Percentiles rank a stretch among this genome's conserved stretches.
Conservation (phyloP, 2,113 vertebrate species). For the Calyptommatus sinebrachiatus region DNA sequence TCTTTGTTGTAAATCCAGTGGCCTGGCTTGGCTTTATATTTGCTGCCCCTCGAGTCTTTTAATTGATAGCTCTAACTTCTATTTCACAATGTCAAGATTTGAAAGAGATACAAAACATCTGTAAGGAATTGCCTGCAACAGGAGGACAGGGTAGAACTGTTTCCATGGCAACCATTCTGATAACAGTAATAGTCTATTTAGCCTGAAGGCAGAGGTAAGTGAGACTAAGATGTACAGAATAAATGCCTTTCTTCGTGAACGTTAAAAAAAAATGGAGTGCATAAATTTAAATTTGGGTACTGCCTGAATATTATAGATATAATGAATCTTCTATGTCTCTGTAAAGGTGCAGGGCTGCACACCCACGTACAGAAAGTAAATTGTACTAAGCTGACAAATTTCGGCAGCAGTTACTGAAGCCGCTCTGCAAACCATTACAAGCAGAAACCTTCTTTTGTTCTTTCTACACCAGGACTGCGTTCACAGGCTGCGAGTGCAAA, state of each 20-base stretch:
- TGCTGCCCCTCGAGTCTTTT: constrained; percentile 27
- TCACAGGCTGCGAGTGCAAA: too few species aligned
- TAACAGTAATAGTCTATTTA: constrained; percentile 62
- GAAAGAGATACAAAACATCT: constrained; percentile 51
- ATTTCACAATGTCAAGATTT: constrained; percentile 61
- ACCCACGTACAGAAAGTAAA: neutral
- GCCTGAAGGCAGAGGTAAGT: constrained; percentile 62
- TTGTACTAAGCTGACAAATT: neutral
- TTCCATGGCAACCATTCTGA: constrained; percentile 70
- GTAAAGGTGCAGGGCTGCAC: neutral
- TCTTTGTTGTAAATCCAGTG: constrained; percentile 32
- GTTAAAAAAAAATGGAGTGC: constrained; percentile 50
- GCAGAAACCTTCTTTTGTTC: too few species aligned
- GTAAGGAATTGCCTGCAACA: constrained; percentile 52
- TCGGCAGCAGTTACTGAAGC: neutral
- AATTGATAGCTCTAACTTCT: constrained; percentile 60
- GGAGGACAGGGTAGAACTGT: constrained; percentile 56
- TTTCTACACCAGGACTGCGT: too few species aligned
- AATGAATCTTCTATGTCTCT: constrained; percentile 41
- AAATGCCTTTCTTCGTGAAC: constrained; percentile 53
- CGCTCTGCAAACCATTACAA: too few species aligned
- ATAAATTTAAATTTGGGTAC: constrained; percentile 60
- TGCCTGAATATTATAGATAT: constrained; percentile 45
- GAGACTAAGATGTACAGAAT: constrained; percentile 60
- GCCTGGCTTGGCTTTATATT: neutral